Percentiles rank a stretch among this genome's conserved stretches.
Evolutionary conservation across 2,797 vertebrate genomes (phyloP).

Genomic region (Typhlichthys eigenmanni): DNA sequence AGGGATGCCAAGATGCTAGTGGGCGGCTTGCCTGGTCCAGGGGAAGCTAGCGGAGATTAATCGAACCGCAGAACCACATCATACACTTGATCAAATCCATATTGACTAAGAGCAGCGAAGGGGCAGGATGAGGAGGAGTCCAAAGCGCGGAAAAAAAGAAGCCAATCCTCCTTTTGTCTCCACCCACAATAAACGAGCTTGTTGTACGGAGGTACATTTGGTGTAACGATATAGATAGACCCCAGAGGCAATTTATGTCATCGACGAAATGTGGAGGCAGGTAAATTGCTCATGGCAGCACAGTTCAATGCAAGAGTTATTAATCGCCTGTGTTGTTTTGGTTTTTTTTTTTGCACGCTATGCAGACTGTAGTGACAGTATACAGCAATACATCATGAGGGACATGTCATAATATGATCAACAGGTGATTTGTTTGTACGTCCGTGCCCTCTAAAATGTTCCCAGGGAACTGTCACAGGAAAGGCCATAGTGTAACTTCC

Average conservation of each 20-base stretch:
- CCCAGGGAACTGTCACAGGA: background rate
- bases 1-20: slow-evolving; percentile 64
- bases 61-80: slow-evolving; percentile 48
- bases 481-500: background rate
- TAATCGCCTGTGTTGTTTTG: slow-evolving; percentile 1
- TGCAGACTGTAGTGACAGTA: slow-evolving; percentile 2
- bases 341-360: background rate
- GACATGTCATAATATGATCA: slow-evolving; percentile 1
- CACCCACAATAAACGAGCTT: slow-evolving; percentile 48
- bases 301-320: background rate
- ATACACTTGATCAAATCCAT: slow-evolving; percentile 70
- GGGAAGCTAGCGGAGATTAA: slow-evolving; percentile 72
- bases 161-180: slow-evolving; percentile 20
- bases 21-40: slow-evolving; percentile 61
- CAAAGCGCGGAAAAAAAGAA: slow-evolving; percentile 9
- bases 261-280: slow-evolving; percentile 42
- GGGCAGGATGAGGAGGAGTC: slow-evolving; percentile 43
- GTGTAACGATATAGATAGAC: no score
- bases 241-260: no score
- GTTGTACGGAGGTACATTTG: slow-evolving; percentile 7
- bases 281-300: slow-evolving; percentile 11
- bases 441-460: slow-evolving; percentile 4
- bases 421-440: slow-evolving; percentile 2
- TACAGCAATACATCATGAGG: background rate
- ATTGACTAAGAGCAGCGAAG: slow-evolving; percentile 63